phyloP scores from a whole-genome alignment of 2,113 vertebrate genomes.

The Strigops habroptila region DNA sequence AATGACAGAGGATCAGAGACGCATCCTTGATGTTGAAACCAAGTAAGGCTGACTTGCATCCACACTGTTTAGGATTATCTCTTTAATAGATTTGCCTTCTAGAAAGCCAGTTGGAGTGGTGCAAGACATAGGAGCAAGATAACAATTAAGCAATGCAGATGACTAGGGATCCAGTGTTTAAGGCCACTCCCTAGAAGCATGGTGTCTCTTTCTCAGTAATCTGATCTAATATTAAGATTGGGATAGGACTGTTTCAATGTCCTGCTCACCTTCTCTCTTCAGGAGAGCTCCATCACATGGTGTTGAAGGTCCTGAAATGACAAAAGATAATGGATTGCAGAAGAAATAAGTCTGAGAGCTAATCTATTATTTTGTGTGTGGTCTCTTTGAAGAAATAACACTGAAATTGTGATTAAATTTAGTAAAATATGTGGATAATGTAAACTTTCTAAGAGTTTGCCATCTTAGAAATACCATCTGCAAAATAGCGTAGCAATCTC shows the following conservation, averaged over 20 bases:
- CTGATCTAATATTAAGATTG: not conserved
- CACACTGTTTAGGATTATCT: not conserved
- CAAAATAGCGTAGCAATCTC: not conserved
- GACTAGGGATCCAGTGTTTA: not conserved
- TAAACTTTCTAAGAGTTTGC: not conserved
- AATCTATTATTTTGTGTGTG: not conserved
- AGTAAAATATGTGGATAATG: not conserved
- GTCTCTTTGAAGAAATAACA: slow-evolving; percentile 10
- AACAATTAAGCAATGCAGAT: not conserved
- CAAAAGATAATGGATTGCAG: not conserved
- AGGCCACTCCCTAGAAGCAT: not conserved
- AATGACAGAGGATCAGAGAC: not conserved
- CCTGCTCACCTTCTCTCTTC: not conserved
- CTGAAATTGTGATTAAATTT: not conserved
- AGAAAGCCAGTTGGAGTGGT: not conserved
- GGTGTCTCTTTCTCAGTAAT: not conserved
- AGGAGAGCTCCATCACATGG: not conserved
- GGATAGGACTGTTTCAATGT: not conserved
- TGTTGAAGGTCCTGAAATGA: not conserved
- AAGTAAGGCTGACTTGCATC: not conserved
- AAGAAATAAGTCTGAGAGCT: not conserved
- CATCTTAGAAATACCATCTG: not conserved
- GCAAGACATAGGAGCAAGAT: not conserved
- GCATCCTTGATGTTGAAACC: not conserved
- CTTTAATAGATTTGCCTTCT: not conserved